Conservation (phyloP, 2,888 invertebrate genomes). For the Pachliopta kotzebuea region DNA sequence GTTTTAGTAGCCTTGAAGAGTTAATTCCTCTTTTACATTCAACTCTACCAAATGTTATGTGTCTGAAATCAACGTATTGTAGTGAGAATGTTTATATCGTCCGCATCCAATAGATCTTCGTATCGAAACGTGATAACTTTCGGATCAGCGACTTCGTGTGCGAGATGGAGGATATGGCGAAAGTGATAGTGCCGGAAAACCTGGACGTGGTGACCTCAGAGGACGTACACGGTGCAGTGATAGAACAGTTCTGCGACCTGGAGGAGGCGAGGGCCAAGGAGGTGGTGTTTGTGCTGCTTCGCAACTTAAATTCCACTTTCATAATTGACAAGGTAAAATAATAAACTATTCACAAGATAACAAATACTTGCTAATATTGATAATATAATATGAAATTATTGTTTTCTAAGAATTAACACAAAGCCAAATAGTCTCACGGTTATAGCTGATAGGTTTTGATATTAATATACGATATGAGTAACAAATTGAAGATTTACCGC, state of each 20-base stretch:
- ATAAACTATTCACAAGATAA: neutral
- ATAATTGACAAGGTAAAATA: slow-evolving; percentile 56
- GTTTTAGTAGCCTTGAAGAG: too few species aligned
- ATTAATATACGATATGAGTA: too few species aligned
- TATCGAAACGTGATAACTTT: slow-evolving; percentile 45
- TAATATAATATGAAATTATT: too few species aligned
- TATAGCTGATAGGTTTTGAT: too few species aligned
- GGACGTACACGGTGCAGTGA: slow-evolving; percentile 59
- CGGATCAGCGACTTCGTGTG: slow-evolving; percentile 57
- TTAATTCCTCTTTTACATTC: too few species aligned
- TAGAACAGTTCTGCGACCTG: slow-evolving; percentile 71
- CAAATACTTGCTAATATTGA: too few species aligned
- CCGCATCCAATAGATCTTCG: slow-evolving; percentile 45
- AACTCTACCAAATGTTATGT: too few species aligned
- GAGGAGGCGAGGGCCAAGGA: slow-evolving; percentile 58
- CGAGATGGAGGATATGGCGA: slow-evolving; percentile 50
- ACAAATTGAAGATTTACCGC: too few species aligned
- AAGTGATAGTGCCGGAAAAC: slow-evolving; percentile 46
- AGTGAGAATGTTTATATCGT: too few species aligned
- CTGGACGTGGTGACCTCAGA: slow-evolving; percentile 52
- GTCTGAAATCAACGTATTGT: too few species aligned
- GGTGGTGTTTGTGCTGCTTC: slow-evolving; percentile 59
- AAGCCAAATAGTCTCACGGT: too few species aligned
- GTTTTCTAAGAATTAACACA: too few species aligned
- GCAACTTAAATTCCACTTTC: slow-evolving; percentile 62